phyloP scores from a whole-genome alignment of 1,140 invertebrate genomes.

The Calephelis virginiensis region DNA sequence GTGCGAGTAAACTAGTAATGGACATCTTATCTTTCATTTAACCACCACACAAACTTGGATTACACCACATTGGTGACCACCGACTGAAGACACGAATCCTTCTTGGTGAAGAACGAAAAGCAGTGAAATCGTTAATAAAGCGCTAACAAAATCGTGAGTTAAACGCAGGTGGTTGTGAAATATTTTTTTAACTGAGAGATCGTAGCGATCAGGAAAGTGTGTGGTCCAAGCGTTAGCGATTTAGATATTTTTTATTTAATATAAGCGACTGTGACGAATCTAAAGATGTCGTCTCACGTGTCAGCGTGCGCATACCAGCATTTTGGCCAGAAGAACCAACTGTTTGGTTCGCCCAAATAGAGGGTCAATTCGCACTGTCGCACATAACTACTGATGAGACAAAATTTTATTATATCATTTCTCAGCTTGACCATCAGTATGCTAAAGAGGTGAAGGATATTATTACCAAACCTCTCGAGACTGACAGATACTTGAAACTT shows the following conservation, averaged over 20 bases:
- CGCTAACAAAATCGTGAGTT: neutral
- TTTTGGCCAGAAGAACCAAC: constrained; percentile 26
- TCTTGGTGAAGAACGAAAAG: neutral
- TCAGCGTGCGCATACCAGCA: constrained; percentile 17
- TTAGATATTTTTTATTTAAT: neutral
- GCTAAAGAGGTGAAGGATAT: constrained; percentile 26
- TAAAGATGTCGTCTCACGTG: neutral
- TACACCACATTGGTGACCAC: neutral
- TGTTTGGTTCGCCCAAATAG: constrained; percentile 32
- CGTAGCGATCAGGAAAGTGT: neutral
- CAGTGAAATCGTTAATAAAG: neutral
- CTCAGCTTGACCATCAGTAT: constrained; percentile 20
- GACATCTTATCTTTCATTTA: too few species aligned
- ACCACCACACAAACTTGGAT: too few species aligned
- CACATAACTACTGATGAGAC: constrained; percentile 33
- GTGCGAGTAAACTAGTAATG: too few species aligned
- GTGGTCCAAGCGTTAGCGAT: constrained; percentile 1
- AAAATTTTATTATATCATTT: constrained; percentile 28
- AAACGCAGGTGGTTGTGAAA: neutral
- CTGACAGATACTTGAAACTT: constrained; percentile 31
- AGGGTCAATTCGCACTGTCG: constrained; percentile 27
- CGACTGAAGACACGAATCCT: neutral
- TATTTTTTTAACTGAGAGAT: neutral
- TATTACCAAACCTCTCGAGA: constrained; percentile 19
- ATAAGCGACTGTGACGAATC: constrained; percentile 4